Conservation (phyloP, 2,113 vertebrate genomes). For the Cyphomyrus plagiostoma region DNA sequence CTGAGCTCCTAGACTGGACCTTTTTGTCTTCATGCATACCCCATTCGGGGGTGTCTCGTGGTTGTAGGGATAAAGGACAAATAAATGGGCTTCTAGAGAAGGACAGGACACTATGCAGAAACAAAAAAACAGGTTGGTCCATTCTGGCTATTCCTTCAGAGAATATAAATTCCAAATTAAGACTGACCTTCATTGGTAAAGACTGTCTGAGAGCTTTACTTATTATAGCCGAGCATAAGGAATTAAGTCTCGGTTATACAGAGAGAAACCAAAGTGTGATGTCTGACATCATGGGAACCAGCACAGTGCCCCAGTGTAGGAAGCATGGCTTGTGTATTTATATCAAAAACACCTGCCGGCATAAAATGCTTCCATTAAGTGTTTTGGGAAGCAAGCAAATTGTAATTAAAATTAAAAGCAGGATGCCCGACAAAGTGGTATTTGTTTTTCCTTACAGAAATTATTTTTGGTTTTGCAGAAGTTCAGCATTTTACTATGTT, state of each 20-base stretch:
- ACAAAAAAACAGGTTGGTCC: background rate
- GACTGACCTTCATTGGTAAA: background rate
- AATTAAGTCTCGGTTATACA: conserved; percentile 26
- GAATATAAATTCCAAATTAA: conserved; percentile 14
- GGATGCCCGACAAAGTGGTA: background rate
- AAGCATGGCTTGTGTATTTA: background rate
- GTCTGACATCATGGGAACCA: conserved; percentile 2
- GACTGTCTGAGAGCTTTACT: conserved; percentile 9
- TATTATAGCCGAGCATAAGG: conserved; percentile 21
- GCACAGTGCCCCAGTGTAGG: background rate
- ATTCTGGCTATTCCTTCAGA: background rate
- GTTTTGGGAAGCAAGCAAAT: background rate
- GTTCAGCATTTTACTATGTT: background rate
- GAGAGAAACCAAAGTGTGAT: conserved; percentile 25
- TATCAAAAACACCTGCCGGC: background rate
- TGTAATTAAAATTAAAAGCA: background rate
- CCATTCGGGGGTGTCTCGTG: background rate
- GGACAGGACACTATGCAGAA: background rate
- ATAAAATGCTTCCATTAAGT: background rate
- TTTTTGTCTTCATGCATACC: background rate
- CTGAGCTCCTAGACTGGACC: background rate
- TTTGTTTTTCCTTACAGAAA: background rate
- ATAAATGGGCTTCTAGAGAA: background rate
- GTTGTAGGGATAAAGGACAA: background rate
- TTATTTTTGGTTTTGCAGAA: background rate